A percentile compares a stretch with the other conserved stretches of the same genome.
Evolutionary conservation across 1,140 invertebrate genomes (phyloP).

Genomic region (Bombus pyrosoma): DNA sequence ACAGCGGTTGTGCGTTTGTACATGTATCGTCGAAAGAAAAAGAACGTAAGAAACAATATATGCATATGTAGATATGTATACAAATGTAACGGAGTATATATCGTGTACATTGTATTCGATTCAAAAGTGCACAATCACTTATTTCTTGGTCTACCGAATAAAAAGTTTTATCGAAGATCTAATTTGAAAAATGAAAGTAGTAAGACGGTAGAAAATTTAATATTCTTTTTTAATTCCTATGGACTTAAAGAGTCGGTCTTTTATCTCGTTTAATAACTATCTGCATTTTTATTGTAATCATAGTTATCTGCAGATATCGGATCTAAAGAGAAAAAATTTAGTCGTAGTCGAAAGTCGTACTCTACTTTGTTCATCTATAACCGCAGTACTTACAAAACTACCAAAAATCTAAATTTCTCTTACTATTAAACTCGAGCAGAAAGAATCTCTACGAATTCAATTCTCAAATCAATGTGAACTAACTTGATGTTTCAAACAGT

Average conservation of each 20-base stretch:
- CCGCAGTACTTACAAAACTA: neutral
- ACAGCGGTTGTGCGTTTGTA: neutral
- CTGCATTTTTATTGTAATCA: neutral
- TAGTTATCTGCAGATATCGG: too few species aligned
- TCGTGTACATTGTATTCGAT: neutral
- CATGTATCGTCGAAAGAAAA: slow-evolving; percentile 17
- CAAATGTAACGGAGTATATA: slow-evolving; percentile 41
- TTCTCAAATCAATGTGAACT: too few species aligned
- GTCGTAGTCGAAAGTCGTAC: neutral
- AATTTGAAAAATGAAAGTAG: neutral
- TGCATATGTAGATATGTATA: slow-evolving; percentile 59
- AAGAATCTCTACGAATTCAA: neutral
- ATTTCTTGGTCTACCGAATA: neutral
- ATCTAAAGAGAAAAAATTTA: neutral
- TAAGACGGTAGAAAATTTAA: neutral
- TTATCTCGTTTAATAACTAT: neutral
- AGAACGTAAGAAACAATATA: slow-evolving; percentile 26
- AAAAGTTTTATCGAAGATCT: neutral
- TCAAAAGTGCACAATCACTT: neutral
- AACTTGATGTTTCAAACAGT: neutral
- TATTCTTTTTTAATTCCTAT: neutral
- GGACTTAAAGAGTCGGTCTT: neutral
- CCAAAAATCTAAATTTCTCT: neutral
- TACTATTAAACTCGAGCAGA: neutral
- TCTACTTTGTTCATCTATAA: neutral